Base-by-base conservation (phyloP, 2,797 vertebrate species). In the Fringilla coelebs region DNA sequence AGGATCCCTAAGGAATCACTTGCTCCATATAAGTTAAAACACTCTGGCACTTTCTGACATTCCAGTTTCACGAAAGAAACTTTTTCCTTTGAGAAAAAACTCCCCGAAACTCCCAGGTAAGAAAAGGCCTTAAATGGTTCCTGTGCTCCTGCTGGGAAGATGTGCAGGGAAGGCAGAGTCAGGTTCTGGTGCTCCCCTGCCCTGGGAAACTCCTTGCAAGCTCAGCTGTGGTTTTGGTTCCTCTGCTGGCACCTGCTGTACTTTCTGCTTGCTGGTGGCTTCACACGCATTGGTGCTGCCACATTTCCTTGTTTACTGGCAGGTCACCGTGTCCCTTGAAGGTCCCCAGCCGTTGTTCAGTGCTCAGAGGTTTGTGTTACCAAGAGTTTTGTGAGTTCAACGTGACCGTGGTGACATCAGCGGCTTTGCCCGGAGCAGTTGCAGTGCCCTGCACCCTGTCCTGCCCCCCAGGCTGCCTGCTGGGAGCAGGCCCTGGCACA, bases 391-490 rank as follows among this genome's bases (percentile, higher is more conserved):
- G 32, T 22, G 41, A 70, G 17, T 21, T 49, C 13, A 25, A 2
- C 0, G 0, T 0, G 5, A 34, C 29, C 25, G 21, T 40, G 29
- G 21, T 0, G 4, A 14, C 4, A 8, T 7, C 0, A 2, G 43
- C 11, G 10, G 68, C 36, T 62, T 48, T 70, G 26, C 31, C 9
- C 1, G 0, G 55, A 62, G 31, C 8, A 15, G 34, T 41, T 41
- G 48, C 73, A 6, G 10, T 55, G 49, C 25, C 34, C 48, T 1
- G 1, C 25, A 4, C 34, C 11, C 55, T 34, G 34, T 61, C 31
- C 65, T 86, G 83, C 20, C 26, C 40, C 20, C 21, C 73, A 7
- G 1, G 6, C 46, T 49, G 62, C 54, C 70, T 55, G 19, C 10
- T 51, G 51, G 66, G 41, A 93, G 71, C 92, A 61, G 54, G 14